These are phyloP conservation scores for Metopia argyrocephala DNA, from an alignment of 2,888 invertebrate genomes.

Conservation along the genomic window DNA sequence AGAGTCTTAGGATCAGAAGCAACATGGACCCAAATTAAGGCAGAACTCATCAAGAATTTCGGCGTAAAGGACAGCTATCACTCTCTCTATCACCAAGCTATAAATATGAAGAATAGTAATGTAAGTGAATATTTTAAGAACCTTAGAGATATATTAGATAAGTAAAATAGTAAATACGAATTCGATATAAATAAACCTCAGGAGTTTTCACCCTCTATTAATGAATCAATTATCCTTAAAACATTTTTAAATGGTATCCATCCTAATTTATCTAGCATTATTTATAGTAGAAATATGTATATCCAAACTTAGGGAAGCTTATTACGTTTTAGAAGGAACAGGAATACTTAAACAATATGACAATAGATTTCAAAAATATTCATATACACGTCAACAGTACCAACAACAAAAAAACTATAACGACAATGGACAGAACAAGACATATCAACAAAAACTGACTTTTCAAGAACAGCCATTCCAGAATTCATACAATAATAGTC, in stretches of 20 bases:
- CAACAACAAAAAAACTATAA: constrained; percentile 24
- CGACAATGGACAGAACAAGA: constrained; percentile 13
- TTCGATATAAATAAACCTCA: constrained; percentile 50
- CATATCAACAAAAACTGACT: constrained; percentile 15
- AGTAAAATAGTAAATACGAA: constrained; percentile 36
- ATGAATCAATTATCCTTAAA: constrained; percentile 60
- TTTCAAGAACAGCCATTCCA: background rate
- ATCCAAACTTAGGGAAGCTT: constrained; percentile 54
- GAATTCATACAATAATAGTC: constrained; percentile 14
- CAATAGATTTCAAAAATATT: background rate
- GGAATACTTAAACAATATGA: constrained; percentile 43
- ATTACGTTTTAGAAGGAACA: constrained; percentile 57
- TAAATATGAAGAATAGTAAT: constrained; percentile 35
- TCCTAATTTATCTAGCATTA: constrained; percentile 50
- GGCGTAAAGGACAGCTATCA: constrained; percentile 38
- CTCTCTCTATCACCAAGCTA: constrained; percentile 28
- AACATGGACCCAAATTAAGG: constrained; percentile 33
- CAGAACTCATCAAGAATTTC: constrained; percentile 37
- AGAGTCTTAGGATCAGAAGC: constrained; percentile 22
- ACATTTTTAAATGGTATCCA: constrained; percentile 57
- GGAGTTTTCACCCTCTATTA: constrained; percentile 60
- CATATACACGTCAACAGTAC: constrained; percentile 26
- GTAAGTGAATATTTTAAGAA: constrained; percentile 57
- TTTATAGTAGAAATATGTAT: constrained; percentile 61
- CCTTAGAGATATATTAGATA: constrained; percentile 39